Evolutionary conservation across 2,797 vertebrate genomes (phyloP).

Genomic region (Aulostomus chinensis): DNA sequence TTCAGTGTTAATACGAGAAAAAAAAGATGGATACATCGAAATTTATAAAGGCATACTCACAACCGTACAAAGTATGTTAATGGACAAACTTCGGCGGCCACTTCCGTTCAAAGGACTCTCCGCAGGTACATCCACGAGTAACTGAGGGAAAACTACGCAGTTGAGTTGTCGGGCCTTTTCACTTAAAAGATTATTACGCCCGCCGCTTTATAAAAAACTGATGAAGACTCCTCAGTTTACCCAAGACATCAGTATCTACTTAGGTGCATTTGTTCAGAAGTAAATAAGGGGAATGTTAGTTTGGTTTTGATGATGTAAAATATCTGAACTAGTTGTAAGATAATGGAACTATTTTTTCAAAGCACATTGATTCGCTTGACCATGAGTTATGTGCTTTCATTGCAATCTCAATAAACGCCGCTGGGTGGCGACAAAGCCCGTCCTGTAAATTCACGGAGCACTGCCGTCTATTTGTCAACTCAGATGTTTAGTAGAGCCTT

Average conservation of each 20-base stretch:
- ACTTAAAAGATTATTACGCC: slow-evolving; percentile 34
- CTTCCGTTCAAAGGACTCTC: rapidly evolving
- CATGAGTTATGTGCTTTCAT: too few relatives aligned
- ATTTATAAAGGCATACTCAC: background rate
- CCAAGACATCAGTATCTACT: rapidly evolving
- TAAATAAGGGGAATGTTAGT: too few relatives aligned
- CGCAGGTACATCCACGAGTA: background rate
- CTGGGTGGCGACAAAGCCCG: slow-evolving; percentile 46
- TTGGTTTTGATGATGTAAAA: too few relatives aligned
- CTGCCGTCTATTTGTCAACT: too few relatives aligned
- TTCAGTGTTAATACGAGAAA: too few relatives aligned
- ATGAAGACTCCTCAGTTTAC: background rate
- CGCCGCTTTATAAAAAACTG: background rate
- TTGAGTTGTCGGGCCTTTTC: slow-evolving; percentile 10
- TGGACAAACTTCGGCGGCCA: too few relatives aligned
- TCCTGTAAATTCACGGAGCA: background rate
- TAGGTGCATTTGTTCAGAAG: rapidly evolving
- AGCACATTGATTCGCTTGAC: slow-evolving; percentile 33
- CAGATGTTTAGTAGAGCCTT: too few relatives aligned
- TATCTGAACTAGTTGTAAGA: background rate
- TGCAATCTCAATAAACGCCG: slow-evolving; percentile 16
- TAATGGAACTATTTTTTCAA: slow-evolving; percentile 42
- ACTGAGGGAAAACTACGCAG: too few relatives aligned
- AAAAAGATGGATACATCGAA: background rate
- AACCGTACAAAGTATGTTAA: too few relatives aligned